phyloP scores from a whole-genome alignment of 2,797 vertebrate genomes.

The Siniperca undulata region DNA sequence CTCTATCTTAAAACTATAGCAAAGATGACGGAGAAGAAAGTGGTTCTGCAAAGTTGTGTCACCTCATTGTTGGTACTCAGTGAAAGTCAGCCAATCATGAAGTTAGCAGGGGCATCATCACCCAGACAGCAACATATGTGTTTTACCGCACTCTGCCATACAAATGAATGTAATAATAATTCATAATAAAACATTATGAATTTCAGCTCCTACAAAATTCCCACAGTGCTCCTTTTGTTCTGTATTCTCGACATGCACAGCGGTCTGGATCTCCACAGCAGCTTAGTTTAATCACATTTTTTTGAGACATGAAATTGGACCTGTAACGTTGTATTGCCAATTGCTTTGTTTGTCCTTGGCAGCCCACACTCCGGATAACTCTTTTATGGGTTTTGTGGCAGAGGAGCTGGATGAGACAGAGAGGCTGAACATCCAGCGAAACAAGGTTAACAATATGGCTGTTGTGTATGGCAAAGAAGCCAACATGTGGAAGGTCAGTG shows the following conservation, averaged over 20 bases:
- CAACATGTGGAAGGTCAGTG: slow-evolving; percentile 96
- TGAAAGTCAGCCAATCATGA: neutral
- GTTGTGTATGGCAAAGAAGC: slow-evolving; percentile 97
- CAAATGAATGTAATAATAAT: neutral
- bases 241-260: neutral
- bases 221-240: slow-evolving; percentile 9
- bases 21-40: neutral
- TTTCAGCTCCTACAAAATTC: neutral
- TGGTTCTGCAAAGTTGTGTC: neutral
- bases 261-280: neutral
- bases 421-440: slow-evolving; percentile 87
- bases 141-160: neutral
- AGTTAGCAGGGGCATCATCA: neutral
- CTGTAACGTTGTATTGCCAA: slow-evolving; percentile 30
- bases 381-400: slow-evolving; percentile 98
- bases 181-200: neutral
- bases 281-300: slow-evolving; percentile 26
- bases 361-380: slow-evolving; percentile 99
- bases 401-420: slow-evolving; percentile 95
- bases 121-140: neutral
- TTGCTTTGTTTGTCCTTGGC: slow-evolving; percentile 68
- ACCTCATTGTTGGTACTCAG: neutral
- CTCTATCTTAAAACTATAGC: neutral
- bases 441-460: slow-evolving; percentile 95
- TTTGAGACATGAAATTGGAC: slow-evolving; percentile 39